Percentiles rank a stretch among this genome's conserved stretches.
phyloP scores from a whole-genome alignment of 2,113 vertebrate genomes.

The Solea senegalensis region DNA sequence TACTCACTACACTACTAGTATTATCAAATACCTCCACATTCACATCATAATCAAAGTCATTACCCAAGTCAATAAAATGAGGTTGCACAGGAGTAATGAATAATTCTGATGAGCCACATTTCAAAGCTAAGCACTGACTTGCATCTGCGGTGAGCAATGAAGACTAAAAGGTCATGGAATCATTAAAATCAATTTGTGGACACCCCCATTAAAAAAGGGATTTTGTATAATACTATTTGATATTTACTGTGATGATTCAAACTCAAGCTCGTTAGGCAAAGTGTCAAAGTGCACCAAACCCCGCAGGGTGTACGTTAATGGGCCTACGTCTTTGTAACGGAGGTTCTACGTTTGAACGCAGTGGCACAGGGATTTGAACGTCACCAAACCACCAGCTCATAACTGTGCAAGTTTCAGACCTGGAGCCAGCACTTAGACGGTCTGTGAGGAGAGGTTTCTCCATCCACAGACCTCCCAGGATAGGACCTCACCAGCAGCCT shows the following conservation, averaged over 20 bases:
- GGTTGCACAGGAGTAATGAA: constrained; percentile 47
- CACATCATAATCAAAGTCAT: constrained; percentile 23
- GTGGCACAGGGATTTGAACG: constrained; percentile 27
- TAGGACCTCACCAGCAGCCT: constrained; percentile 51
- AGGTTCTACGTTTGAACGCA: constrained; percentile 31
- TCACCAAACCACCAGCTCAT: constrained; percentile 56
- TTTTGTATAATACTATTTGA: constrained; percentile 5
- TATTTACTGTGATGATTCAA: constrained; percentile 11
- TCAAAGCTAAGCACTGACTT: constrained; percentile 68
- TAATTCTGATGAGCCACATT: constrained; percentile 58
- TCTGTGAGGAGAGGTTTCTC: constrained; percentile 45
- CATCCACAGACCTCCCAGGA: constrained; percentile 65
- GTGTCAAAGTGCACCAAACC: constrained; percentile 18
- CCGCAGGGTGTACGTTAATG: constrained; percentile 27
- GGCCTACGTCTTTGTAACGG: constrained; percentile 26
- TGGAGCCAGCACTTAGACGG: constrained; percentile 39
- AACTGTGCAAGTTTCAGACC: constrained; percentile 33
- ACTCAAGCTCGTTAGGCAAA: constrained; percentile 11
- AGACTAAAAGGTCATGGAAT: constrained; percentile 61
- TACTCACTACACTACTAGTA: constrained; percentile 5
- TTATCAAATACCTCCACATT: constrained; percentile 16
- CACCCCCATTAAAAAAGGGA: background rate
- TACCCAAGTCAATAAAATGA: constrained; percentile 60
- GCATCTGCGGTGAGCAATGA: constrained; percentile 41
- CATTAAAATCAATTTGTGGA: constrained; percentile 59